Conservation (phyloP, 2,888 invertebrate species). For the Drosophila mimetica region DNA sequence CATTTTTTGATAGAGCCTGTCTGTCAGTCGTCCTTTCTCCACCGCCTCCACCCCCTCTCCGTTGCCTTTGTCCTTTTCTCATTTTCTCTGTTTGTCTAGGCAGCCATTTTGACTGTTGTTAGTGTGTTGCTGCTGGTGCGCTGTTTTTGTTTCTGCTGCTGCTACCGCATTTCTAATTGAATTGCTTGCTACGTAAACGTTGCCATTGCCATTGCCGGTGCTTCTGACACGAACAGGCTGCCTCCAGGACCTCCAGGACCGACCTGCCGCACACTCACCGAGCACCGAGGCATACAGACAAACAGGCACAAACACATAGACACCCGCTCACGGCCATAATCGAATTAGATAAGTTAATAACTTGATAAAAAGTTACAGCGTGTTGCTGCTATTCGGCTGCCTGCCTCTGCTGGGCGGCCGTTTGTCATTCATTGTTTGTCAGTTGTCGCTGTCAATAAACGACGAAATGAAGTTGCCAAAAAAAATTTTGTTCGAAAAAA, state of each 20-base stretch:
- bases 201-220: constrained; percentile 32
- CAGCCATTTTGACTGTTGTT: constrained; percentile 48
- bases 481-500: constrained; percentile 62
- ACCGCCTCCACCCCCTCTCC: no score
- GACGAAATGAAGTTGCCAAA: constrained; percentile 69
- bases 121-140: constrained; percentile 29
- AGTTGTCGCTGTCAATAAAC: constrained; percentile 75
- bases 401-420: constrained; percentile 21
- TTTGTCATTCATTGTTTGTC: constrained; percentile 67
- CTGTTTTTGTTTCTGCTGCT: constrained; percentile 49
- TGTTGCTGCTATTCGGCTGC: constrained; percentile 36
- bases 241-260: constrained; percentile 16
- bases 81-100: constrained; percentile 55
- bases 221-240: constrained; percentile 35
- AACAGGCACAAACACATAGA: constrained; percentile 5
- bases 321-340: constrained; percentile 60
- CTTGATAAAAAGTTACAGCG: constrained; percentile 77
- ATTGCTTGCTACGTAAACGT: constrained; percentile 70
- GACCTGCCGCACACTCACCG: constrained; percentile 10
- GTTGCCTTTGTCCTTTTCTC: constrained; percentile 39
- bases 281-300: constrained; percentile 34
- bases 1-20: constrained; percentile 44
- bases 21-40: constrained; percentile 12
- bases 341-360: constrained; percentile 81
- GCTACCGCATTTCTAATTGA: constrained; percentile 72